These are phyloP conservation scores for Cotesia typhae DNA, from an alignment of 1,140 invertebrate genomes.

Conservation along the genomic window DNA sequence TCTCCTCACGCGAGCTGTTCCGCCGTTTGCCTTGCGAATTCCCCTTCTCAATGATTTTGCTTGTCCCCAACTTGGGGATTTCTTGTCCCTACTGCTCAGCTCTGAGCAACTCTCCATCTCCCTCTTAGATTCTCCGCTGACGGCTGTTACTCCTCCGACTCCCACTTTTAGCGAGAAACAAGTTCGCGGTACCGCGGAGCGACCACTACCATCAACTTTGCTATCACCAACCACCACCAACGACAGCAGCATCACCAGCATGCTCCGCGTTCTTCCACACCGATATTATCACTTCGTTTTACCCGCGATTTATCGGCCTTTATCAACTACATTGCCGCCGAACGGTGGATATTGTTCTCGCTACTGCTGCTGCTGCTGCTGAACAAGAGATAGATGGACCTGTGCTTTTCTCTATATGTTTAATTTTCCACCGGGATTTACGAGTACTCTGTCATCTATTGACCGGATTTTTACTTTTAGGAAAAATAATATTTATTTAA, in stretches of 20 bases:
- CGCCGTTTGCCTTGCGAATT: constrained; percentile 24
- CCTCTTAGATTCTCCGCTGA: no score
- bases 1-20: constrained; percentile 41
- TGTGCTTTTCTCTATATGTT: constrained; percentile 8
- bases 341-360: constrained; percentile 46
- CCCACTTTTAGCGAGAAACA: neutral
- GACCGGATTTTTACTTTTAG: neutral
- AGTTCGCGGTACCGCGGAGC: neutral
- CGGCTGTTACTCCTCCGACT: no score
- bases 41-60: constrained; percentile 14
- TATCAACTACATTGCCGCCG: constrained; percentile 60
- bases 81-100: no score
- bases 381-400: no score
- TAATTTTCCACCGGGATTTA: constrained; percentile 1
- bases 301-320: constrained; percentile 64
- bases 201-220: constrained; percentile 22
- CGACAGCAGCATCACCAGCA: constrained; percentile 25
- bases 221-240: constrained; percentile 17
- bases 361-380: constrained; percentile 15
- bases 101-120: neutral
- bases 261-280: constrained; percentile 34
- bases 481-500: neutral
- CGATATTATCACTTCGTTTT: constrained; percentile 64
- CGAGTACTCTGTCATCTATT: neutral
- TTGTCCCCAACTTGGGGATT: neutral